Percentiles rank a stretch among this genome's conserved stretches.
Conservation (phyloP, 2,113 vertebrate genomes). For the Heteronetta atricapilla region DNA sequence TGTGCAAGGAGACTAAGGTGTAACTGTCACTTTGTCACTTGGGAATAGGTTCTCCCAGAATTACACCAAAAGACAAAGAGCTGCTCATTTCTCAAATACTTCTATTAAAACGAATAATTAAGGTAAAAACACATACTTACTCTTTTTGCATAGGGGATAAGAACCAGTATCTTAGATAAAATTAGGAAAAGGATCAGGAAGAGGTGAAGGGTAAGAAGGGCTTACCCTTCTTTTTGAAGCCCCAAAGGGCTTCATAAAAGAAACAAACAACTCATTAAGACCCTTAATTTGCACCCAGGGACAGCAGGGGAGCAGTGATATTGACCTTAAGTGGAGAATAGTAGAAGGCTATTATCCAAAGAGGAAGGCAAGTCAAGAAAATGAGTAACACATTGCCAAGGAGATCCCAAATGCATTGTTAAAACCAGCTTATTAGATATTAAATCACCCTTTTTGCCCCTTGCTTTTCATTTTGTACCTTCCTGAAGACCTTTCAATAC, state of each 20-base stretch:
- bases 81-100: background rate
- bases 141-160: background rate
- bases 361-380: background rate
- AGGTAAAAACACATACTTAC: background rate
- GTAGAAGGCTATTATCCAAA: background rate
- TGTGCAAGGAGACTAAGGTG: background rate
- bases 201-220: background rate
- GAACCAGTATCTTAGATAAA: background rate
- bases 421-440: background rate
- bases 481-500: background rate
- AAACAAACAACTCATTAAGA: background rate
- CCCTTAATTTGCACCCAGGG: background rate
- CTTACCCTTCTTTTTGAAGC: no score
- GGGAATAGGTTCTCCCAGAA: background rate
- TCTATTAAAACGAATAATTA: background rate
- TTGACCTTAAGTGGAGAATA: background rate
- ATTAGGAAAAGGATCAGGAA: background rate
- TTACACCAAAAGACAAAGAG: background rate
- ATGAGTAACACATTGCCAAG: background rate
- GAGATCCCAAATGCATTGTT: background rate
- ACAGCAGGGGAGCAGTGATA: background rate
- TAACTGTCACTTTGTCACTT: background rate
- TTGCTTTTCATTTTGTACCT: background rate
- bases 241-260: no score
- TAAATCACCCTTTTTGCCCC: background rate